Percentiles rank a stretch among this genome's conserved stretches.
Conservation (phyloP, 2,113 vertebrate species). For the Casuarius casuarius region DNA sequence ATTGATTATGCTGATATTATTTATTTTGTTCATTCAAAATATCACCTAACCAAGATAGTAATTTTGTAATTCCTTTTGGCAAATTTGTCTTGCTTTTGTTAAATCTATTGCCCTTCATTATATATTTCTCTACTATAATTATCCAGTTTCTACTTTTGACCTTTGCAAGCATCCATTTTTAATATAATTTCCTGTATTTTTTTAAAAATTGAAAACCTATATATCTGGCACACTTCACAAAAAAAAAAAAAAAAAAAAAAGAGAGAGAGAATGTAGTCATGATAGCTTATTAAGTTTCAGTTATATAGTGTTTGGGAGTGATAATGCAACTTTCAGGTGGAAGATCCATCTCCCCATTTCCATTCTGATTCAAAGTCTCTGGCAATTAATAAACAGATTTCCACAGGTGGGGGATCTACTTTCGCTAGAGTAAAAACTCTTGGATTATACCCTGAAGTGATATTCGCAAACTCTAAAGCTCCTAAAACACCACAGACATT, state of each 20-base stretch:
- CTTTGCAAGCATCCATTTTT: background rate
- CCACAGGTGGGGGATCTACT: background rate
- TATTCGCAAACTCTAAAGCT: background rate
- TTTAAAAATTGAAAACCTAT: background rate
- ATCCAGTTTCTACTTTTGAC: background rate
- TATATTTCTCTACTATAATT: background rate
- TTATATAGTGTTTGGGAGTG: background rate
- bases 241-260: background rate
- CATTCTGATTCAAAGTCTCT: background rate
- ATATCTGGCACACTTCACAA: background rate
- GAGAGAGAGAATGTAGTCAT: background rate
- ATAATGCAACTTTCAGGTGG: background rate
- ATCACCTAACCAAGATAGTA: background rate
- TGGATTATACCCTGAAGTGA: background rate
- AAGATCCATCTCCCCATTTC: background rate
- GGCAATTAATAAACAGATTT: background rate
- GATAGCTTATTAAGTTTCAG: background rate
- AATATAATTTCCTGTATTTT: background rate
- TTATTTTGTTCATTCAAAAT: constrained; percentile 21
- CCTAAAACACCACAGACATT: background rate
- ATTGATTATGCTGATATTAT: background rate
- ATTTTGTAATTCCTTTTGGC: background rate
- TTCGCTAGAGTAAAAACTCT: background rate
- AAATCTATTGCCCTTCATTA: background rate
- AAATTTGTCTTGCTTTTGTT: background rate